Evolutionary conservation across 2,888 invertebrate genomes (phyloP), one percentile per base, ranked within the genome.

Genomic region (Temnothorax rugatulus): DNA sequence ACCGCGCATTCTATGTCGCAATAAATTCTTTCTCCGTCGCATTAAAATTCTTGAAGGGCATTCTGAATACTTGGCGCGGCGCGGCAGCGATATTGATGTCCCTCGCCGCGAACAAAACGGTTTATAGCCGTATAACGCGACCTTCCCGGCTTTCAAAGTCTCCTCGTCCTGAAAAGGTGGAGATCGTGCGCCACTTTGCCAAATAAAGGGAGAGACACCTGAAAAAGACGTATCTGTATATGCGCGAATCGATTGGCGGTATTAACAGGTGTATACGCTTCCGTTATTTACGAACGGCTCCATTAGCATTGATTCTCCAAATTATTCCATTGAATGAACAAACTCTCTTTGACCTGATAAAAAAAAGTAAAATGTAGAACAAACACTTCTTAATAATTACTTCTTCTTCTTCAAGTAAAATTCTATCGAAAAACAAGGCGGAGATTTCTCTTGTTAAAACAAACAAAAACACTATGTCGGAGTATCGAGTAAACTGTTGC

Each of bases 1-100:
- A 93, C 92, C 90, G 92, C 91, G 92, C 93, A 93, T 93, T 93
- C 93, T 93, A 91, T 93, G 93, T 93, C 92, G 92, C 93, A 91
- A 93, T 93, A 93, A 93, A 93, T 93, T 93, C 93, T 93, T 93
- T 92, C 92, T 86, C 92, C 92, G 91, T 91, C 91, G 91, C 93
- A 93, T 93, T 93, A 93, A 93, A 93, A 93, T 93, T 93, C 93
- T 93, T 92, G 90, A 93, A 93, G 92, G 92, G 92, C 91, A 92
- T 92, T 91, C 92, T 91, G 93, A 93, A 93, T 93, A 93, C 91
- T 91, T 90, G 89, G 86, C 89, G 87, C 86, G 68, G 66, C 84
- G 63, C 84, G 82, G 59, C 34, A 71, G 84, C 91, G 90, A 91
- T 92, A 92, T 92, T 90, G 92, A 92, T 91, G 91, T 90, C 87